These are phyloP conservation scores for Notothenia rossii DNA, from an alignment of 2,113 vertebrate species.

Conservation along the genomic window DNA sequence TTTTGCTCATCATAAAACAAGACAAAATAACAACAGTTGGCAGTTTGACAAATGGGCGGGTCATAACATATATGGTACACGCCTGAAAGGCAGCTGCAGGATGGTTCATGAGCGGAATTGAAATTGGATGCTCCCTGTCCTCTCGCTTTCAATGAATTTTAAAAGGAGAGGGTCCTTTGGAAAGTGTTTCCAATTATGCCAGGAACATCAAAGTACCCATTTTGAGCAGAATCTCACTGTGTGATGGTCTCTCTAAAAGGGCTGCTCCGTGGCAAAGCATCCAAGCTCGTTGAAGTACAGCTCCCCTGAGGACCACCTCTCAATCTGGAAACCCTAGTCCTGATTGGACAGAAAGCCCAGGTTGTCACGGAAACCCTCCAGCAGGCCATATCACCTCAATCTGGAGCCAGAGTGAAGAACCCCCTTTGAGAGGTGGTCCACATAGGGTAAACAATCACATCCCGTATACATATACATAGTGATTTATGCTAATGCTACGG, in stretches of 20 bases:
- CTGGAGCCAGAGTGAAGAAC: constrained; percentile 56
- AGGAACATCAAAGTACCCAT: constrained; percentile 78
- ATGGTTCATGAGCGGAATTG: constrained; percentile 75
- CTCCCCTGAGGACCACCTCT: constrained; percentile 81
- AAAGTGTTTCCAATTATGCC: constrained; percentile 82
- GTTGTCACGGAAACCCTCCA: constrained; percentile 83
- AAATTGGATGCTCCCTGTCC: constrained; percentile 75
- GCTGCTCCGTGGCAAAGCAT: constrained; percentile 72
- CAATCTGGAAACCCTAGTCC: constrained; percentile 72
- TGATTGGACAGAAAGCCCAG: constrained; percentile 72
- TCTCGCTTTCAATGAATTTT: constrained; percentile 77
- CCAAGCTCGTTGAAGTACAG: constrained; percentile 72
- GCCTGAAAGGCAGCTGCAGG: constrained; percentile 73
- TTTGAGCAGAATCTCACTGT: constrained; percentile 76
- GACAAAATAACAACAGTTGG: constrained; percentile 73
- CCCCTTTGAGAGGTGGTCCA: constrained; percentile 60
- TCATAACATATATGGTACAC: constrained; percentile 70
- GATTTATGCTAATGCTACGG: constrained; percentile 57
- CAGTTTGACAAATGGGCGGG: constrained; percentile 77
- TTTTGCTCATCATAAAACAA: constrained; percentile 63
- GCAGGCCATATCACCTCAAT: constrained; percentile 70
- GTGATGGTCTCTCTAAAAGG: constrained; percentile 76
- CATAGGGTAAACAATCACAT: constrained; percentile 63
- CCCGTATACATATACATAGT: constrained; percentile 12
- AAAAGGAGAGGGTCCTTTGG: constrained; percentile 66